These are phyloP conservation scores for Sarcophaga bullata DNA, from an alignment of 1,140 invertebrate genomes.

Conservation along the genomic window DNA sequence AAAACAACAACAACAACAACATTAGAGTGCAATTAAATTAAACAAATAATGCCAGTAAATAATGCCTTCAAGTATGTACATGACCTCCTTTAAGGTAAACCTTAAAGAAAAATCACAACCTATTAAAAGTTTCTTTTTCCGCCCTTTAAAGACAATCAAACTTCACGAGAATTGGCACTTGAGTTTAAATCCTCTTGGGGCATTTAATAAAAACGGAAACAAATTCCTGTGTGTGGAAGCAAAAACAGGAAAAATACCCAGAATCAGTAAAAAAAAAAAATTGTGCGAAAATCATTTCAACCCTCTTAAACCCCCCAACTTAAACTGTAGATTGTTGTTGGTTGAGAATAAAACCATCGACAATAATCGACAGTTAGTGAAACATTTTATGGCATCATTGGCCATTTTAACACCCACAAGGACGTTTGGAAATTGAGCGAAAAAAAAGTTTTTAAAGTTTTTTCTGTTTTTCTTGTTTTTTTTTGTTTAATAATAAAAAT, in stretches of 20 bases:
- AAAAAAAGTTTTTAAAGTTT: not conserved
- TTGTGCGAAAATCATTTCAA: not conserved
- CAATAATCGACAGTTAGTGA: conserved; percentile 41
- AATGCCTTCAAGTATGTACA: no score
- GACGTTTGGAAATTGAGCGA: not conserved
- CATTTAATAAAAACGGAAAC: not conserved
- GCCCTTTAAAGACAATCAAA: conserved; percentile 6
- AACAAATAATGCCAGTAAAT: no score
- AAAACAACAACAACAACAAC: no score
- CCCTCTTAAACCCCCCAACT: not conserved
- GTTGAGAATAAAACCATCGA: not conserved
- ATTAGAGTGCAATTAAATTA: no score
- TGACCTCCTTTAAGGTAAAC: not conserved
- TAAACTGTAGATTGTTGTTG: not conserved
- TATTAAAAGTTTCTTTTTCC: not conserved
- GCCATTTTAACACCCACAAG: conserved; percentile 43
- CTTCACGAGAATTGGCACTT: not conserved
- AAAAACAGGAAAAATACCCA: not conserved
- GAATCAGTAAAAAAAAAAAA: not conserved
- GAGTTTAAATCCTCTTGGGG: not conserved
- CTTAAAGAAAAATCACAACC: not conserved
- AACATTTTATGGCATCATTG: conserved; percentile 48
- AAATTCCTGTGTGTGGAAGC: not conserved
- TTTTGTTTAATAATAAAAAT: not conserved
- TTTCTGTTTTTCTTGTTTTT: not conserved